phyloP scores from a whole-genome alignment of 2,113 vertebrate genomes.

The Chionis minor region DNA sequence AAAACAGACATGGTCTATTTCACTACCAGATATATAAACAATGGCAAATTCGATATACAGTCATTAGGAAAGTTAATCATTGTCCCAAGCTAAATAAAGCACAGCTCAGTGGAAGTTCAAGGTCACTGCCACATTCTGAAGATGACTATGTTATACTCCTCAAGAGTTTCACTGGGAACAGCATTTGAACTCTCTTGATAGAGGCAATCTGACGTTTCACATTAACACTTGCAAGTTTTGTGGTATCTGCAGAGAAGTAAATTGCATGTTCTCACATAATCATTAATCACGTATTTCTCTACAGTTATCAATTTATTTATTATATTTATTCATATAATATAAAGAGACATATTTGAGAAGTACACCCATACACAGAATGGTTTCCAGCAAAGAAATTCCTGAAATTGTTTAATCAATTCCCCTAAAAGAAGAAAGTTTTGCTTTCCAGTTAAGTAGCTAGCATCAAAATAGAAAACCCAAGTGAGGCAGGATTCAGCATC shows the following conservation, averaged over 20 bases:
- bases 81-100: neutral
- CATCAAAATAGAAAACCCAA: neutral
- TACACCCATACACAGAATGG: neutral
- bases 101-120: slow-evolving; percentile 7
- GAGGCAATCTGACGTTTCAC: neutral
- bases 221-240: neutral
- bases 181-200: neutral
- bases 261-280: neutral
- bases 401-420: neutral
- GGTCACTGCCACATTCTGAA: slow-evolving; percentile 12
- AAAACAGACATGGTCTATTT: neutral
- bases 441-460: neutral
- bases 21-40: neutral
- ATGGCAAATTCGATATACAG: neutral
- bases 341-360: neutral
- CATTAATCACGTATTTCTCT: neutral
- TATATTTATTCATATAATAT: neutral
- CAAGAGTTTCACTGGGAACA: neutral
- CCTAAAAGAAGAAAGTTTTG: neutral
- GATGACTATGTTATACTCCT: neutral
- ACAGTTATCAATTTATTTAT: neutral
- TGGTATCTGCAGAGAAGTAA: neutral
- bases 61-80: slow-evolving; percentile 47
- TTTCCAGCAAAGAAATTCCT: neutral
- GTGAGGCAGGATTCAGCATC: neutral